Base-by-base conservation (phyloP, 2,888 invertebrate species). In the Papilio protenor region DNA sequence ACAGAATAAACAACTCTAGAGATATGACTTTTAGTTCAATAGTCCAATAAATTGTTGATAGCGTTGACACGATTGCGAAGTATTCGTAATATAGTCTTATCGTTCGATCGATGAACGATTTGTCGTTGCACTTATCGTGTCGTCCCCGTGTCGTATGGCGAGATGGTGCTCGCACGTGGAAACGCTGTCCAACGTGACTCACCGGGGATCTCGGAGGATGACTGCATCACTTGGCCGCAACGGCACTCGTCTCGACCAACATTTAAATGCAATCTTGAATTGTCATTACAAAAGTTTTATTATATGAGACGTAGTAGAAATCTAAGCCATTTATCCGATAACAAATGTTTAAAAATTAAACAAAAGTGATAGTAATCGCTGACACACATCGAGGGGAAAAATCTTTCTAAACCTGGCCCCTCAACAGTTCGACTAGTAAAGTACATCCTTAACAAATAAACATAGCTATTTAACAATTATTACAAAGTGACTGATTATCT, bases 101-200 rank as follows among this genome's bases (percentile, higher is more conserved):
- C 57, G 57, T 57, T 8, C n/a, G 11, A 57, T 59, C 21, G 57
- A 23, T 2, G 21, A 21, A 23, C 57, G 57, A 59, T 59, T 27
- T 27, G 23, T 61, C 23, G 27, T 14, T 23, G 23, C 59, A 61
- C 59, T 23, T 40, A 10, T 40, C 64, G 64, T 64, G n/a, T 64
- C 66, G 40, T 40, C 8, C 0, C 11, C 66, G 66, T 66, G 10
- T 66, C 66, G 66, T n/a, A n/a, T 14, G n/a, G 40, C n/a, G 66
- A 33, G n/a, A n/a, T n/a, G 64, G 8, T 16, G 40, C 40, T 1
- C 40, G 40, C 66, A 66, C 66, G 66, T 66, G 33, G 66, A 40
- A 66, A 66, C 66, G 18, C 40, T n/a, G 66, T 18, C 64, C 64
- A n/a, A 3, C 40, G 40, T 66, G 66, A 66, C 66, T 66, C 66